phyloP scores from a whole-genome alignment of 2,888 invertebrate species.

The Acleris cristana region DNA sequence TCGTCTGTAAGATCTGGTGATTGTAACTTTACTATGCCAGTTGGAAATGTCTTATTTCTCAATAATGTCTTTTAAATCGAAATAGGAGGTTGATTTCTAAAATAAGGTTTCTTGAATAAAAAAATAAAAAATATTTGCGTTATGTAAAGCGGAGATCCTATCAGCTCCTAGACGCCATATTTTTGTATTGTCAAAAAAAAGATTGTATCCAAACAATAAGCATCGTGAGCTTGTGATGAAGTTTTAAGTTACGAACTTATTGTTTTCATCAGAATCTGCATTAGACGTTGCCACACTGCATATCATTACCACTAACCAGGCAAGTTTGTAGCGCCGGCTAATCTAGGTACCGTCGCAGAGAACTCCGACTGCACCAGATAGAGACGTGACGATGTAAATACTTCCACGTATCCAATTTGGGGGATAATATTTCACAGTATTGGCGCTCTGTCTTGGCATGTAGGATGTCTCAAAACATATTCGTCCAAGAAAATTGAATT shows the following conservation, averaged over 20 bases:
- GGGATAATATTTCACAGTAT: conserved; percentile 70
- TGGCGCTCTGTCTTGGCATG: conserved; percentile 58
- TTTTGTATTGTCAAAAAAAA: no score
- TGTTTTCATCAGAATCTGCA: background rate
- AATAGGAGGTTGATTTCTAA: no score
- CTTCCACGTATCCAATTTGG: conserved; percentile 78
- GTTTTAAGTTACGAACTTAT: background rate
- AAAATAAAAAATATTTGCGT: no score
- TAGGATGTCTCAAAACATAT: conserved; percentile 59
- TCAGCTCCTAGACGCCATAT: no score
- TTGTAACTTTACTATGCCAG: conserved; percentile 17
- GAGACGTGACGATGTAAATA: conserved; percentile 50
- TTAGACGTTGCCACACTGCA: background rate
- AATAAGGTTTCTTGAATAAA: no score
- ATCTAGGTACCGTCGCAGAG: conserved; percentile 16
- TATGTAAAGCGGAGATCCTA: no score
- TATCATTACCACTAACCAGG: background rate
- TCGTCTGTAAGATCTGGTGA: conserved; percentile 52
- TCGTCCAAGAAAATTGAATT: conserved; percentile 57
- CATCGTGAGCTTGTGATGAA: no score
- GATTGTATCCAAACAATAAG: no score
- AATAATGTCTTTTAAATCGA: background rate
- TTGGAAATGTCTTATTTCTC: conserved; percentile 1
- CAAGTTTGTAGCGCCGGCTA: conserved; percentile 18
- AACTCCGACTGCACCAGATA: conserved; percentile 19